phyloP scores from a whole-genome alignment of 1,140 invertebrate genomes.

The Zaprionus inermis region DNA sequence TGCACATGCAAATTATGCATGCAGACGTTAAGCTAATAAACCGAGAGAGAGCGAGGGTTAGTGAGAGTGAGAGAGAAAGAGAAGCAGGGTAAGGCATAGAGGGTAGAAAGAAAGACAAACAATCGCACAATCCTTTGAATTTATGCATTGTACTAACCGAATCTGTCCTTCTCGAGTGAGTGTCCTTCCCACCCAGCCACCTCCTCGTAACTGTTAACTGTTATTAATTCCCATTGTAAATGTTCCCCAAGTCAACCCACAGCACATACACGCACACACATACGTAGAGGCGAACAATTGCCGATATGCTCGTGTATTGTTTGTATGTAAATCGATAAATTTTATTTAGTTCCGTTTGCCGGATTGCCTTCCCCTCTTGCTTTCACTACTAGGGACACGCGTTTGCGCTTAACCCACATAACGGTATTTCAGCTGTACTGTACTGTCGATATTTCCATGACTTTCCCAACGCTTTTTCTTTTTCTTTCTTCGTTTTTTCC shows the following conservation, averaged over 20 bases:
- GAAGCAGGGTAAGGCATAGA: background rate
- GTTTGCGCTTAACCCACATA: constrained; percentile 74
- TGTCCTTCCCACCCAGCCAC: background rate
- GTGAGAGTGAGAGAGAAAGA: background rate
- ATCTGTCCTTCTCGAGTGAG: constrained; percentile 31
- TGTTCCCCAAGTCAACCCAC: background rate
- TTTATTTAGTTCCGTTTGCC: constrained; percentile 71
- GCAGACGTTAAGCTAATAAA: constrained; percentile 33
- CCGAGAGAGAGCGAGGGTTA: constrained; percentile 23
- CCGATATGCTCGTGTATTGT: constrained; percentile 21
- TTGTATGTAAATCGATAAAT: constrained; percentile 72
- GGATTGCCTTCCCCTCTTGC: background rate
- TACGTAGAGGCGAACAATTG: constrained; percentile 1
- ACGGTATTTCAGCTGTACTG: constrained; percentile 6
- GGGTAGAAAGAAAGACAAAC: background rate
- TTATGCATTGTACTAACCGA: constrained; percentile 54
- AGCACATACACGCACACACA: background rate
- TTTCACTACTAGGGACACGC: constrained; percentile 64
- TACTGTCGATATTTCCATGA: constrained; percentile 1
- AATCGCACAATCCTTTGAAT: constrained; percentile 43
- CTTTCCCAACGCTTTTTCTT: constrained; percentile 1
- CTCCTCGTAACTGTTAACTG: constrained; percentile 39
- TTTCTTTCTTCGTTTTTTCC: constrained; percentile 30
- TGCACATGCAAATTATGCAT: constrained; percentile 67
- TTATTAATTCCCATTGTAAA: constrained; percentile 62